Conservation (phyloP, 2,113 vertebrate species). For the Neolamprologus kungweensis region DNA sequence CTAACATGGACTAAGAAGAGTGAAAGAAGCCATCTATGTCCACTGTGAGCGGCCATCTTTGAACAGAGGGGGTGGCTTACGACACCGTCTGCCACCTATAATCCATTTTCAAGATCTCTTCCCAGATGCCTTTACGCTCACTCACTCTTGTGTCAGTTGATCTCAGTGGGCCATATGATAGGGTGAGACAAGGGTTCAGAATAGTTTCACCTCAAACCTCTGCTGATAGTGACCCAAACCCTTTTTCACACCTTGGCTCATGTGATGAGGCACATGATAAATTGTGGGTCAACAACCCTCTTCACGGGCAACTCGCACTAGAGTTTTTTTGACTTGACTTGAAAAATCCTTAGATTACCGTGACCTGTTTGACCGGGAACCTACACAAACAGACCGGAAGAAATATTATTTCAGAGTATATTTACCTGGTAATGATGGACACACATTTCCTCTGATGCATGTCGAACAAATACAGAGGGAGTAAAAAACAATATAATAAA, state of each 20-base stretch:
- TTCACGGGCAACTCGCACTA: background rate
- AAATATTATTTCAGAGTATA: background rate
- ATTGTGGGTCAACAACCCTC: background rate
- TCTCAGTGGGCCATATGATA: background rate
- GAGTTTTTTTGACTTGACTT: background rate
- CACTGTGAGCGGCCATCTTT: background rate
- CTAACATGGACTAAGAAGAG: background rate
- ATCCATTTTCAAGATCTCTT: background rate
- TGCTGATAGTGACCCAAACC: background rate
- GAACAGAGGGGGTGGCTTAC: background rate
- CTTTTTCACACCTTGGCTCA: background rate
- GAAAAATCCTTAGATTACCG: accelerated
- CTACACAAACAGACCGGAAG: background rate
- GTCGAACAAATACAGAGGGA: background rate
- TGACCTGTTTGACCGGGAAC: background rate
- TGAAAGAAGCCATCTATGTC: background rate
- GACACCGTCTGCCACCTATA: background rate
- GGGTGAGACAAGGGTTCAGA: background rate
- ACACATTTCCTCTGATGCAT: background rate
- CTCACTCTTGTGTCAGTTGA: background rate
- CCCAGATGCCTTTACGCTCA: background rate
- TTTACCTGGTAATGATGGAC: background rate
- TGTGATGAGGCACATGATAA: background rate
- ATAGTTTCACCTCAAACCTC: background rate
- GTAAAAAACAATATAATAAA: background rate